Base-by-base conservation (phyloP, 2,797 vertebrate species). In the Xerus rutilus region DNA sequence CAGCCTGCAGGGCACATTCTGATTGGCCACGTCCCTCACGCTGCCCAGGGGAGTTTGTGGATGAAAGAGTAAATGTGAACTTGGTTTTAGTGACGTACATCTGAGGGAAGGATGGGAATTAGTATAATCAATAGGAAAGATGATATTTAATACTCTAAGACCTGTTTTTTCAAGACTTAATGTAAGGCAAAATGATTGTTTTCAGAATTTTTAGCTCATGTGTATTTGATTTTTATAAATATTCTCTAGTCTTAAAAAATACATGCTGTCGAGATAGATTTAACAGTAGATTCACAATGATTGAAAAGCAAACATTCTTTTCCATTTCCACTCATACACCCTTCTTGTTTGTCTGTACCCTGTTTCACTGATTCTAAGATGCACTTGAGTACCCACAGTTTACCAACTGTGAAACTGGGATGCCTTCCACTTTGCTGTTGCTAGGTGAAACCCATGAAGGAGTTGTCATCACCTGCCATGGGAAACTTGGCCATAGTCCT, bases 101-200 rank as follows among this genome's bases (percentile, higher is more conserved):
- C 59, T 76, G 70, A 74, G 2, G 64, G 76, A 70, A 86, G 49
- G 52, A 84, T 74, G 70, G 73, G 54, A 72, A 83, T 93, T 57
- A 74, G 35, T 39, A 57, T 62, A 81, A 49, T 83, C 49, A 14
- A 39, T 64, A 92, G 69, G 81, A 93, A 89, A 90, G 65, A 35
- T 93, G 65, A 82, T 64, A 62, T 72, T 86, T 89, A 92, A 91
- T 74, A 77, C 67, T 86, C 43, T 89, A 86, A 59, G 47, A 64
- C 10, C 20, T 11, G 8, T 83, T 39, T 57, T 72, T 72, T 86
- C 62, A 85, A 77, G 23, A 21, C 3, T 81, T 85, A 85, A 25
- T 72, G 88, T 95, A 86, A 69, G 79, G 45, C 43, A 78, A 23
- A 77, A 81, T 65, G 45, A 28, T 69, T 69, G 25, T 23, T 91